These are phyloP conservation scores for Drosophila tristis DNA, from an alignment of 1,140 invertebrate genomes.

Conservation along the genomic window DNA sequence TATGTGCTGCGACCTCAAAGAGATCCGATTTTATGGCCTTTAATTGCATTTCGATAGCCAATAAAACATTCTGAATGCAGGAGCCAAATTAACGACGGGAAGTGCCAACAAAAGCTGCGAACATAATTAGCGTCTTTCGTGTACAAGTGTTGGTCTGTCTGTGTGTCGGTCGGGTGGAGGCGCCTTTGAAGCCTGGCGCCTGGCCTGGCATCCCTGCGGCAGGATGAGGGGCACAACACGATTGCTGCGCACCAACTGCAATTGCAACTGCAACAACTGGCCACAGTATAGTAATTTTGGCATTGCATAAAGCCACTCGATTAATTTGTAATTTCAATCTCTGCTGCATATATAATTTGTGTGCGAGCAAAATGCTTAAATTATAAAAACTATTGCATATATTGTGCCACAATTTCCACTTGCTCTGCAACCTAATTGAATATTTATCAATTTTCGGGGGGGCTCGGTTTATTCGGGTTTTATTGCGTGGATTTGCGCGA, in stretches of 20 bases:
- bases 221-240: background rate
- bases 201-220: constrained; percentile 27
- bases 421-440: constrained; percentile 61
- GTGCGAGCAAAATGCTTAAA: constrained; percentile 27
- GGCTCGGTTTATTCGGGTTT: background rate
- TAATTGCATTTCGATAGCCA: constrained; percentile 78
- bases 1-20: constrained; percentile 12
- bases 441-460: constrained; percentile 66
- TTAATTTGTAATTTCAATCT: constrained; percentile 75
- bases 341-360: constrained; percentile 20
- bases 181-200: constrained; percentile 42
- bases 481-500: background rate
- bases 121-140: constrained; percentile 70
- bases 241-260: constrained; percentile 1
- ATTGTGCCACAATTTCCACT: constrained; percentile 23
- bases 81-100: constrained; percentile 71
- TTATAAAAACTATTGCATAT: constrained; percentile 53
- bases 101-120: constrained; percentile 57
- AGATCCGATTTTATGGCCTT: constrained; percentile 59
- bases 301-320: constrained; percentile 53
- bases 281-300: constrained; percentile 21
- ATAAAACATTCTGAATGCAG: constrained; percentile 61
- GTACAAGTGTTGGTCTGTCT: background rate
- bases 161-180: constrained; percentile 19
- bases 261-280: constrained; percentile 4